Conservation (phyloP, 2,113 vertebrate species). For the Agapornis roseicollis region DNA sequence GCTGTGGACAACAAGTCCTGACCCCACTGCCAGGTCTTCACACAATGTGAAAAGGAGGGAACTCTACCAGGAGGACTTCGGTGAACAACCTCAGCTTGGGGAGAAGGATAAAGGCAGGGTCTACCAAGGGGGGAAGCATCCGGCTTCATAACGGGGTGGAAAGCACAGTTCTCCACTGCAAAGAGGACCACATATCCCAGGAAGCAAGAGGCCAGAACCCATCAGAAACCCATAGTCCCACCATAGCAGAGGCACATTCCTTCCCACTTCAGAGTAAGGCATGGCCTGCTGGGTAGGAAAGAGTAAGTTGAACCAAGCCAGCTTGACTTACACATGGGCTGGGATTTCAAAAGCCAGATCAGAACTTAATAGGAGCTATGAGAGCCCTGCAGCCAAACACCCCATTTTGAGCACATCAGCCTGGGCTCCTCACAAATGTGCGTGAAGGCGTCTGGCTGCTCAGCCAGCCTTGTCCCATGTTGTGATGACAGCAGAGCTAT, state of each 20-base stretch:
- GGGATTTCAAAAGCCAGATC: neutral
- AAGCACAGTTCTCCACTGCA: neutral
- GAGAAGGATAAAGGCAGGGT: neutral
- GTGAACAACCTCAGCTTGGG: neutral
- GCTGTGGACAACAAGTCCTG: neutral
- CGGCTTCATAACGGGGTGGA: neutral
- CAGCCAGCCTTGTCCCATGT: neutral
- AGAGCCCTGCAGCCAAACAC: neutral
- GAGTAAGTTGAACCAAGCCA: neutral
- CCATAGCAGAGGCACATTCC: neutral
- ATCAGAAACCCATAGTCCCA: neutral
- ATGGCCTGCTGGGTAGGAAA: neutral
- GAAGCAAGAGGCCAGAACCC: neutral
- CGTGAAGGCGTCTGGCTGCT: fast-evolving
- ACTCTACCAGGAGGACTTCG: neutral
- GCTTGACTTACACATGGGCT: neutral
- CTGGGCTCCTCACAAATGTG: neutral
- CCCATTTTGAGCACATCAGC: neutral
- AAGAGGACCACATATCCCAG: neutral
- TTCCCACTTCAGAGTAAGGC: neutral
- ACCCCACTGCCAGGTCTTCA: neutral
- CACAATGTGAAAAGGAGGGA: neutral
- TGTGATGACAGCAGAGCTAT: neutral
- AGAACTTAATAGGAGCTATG: neutral
- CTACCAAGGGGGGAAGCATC: neutral